Base-by-base conservation (phyloP, 1,140 invertebrate genomes). In the Lucilia cuprina region DNA sequence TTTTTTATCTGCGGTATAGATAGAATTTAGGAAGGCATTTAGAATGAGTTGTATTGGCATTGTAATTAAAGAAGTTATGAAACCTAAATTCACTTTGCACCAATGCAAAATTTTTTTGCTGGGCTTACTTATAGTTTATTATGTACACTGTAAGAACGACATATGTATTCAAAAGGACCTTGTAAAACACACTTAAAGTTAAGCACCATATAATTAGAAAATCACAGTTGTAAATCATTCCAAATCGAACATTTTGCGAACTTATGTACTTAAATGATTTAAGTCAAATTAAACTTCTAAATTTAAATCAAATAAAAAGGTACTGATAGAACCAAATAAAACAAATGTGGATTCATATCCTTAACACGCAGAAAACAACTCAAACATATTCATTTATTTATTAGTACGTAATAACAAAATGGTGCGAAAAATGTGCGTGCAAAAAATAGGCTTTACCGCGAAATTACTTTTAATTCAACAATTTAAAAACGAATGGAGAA, bases 361-460 rank as follows among this genome's bases (percentile, higher is more conserved):
- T 55, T 7, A 70, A 17, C 65, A 21, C 65, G 25, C 19, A 17
- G 13, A n/a, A 12, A 55, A 5, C 50, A 41, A 55, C 50, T 17
- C 50, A 49, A 12, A 49, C 49, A 55, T 55, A 55, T 55, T 55
- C 17, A 55, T 55, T 13, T 55, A 55, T 55, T 13, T 14, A n/a
- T n/a, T n/a, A n/a, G 50, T 55, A n/a, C 17, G 50, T 55, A 55
- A 17, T 5, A 49, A 49, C 50, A 13, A 50, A 21, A 80, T 50
- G 77, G 82, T 65, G 82, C 55, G 82, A 83, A 75, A 70, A 82
- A 82, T 49, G 77, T 84, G 88, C 88, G 88, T 89, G 88, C 88
- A 87, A 89, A 89, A 89, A 88, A 89, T 89, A 88, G 88, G 88
- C 88, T 88, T 87, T 89, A 86, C 88, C 88, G 82, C 85, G 87